Base-by-base conservation (phyloP, 2,113 vertebrate genomes). In the Alethe castanea region DNA sequence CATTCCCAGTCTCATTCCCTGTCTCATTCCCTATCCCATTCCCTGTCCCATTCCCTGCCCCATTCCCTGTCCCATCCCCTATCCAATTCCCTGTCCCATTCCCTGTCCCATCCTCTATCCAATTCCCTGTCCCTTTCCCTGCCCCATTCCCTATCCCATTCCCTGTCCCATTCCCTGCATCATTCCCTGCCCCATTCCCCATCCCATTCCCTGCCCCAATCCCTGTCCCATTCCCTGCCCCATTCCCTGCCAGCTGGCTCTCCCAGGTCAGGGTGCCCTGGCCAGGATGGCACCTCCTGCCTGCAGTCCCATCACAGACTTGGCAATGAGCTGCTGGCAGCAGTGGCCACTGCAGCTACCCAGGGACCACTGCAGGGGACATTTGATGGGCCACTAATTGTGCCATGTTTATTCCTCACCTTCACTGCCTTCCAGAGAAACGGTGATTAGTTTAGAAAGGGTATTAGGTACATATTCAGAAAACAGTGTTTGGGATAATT, bases 71-170 rank as follows among this genome's bases (percentile, higher is more conserved):
- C 38, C 38, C 12, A 11, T 11, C 12, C 38, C 38, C 38, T 35
- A 1, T 36, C 6, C 45, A 5, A 13, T 3, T 36, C 29, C 15
- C 28, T 7, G 0, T 53, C 19, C 67, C 2, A 3, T 3, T 70
- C 35, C 5, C 8, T 15, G 2, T 23, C 28, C 28, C 6, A 3
- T 8, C 52, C 35, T 26, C 4, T 20, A 0, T 23, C 26, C 47
- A 12, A 8, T 4, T 70, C 67, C 11, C 25, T 5, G 1, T 12
- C 10, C 19, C 9, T 1, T 2, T 64, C 29, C 14, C 38, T 13
- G 2, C 19, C 59, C 36, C 11, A 15, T 16, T 65, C 14, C 29
- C 20, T 4, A 0, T 23, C 19, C 35, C 5, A 7, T 0, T 47
- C 31, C 11, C 15, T 15, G 0, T 35, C 12, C 44, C 19, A 1